Base-by-base conservation (phyloP, 1,140 invertebrate genomes). In the Drosophila tsacasi region DNA sequence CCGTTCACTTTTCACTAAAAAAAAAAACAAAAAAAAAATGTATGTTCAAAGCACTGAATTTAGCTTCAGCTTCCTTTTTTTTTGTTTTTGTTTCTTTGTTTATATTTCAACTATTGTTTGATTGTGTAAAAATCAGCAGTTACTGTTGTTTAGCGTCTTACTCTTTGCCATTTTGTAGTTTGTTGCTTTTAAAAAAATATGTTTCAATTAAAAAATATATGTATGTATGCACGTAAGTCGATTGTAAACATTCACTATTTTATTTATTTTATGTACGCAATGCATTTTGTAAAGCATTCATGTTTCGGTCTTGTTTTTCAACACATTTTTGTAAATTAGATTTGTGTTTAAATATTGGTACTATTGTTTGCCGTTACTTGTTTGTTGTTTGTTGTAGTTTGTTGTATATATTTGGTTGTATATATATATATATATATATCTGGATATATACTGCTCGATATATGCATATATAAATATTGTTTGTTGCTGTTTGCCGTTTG, bases 401-500 rank as follows among this genome's bases (percentile, higher is more conserved):
- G 62, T 75, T 76, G 59, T 83, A 66, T 78, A 65, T 74, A 67
- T 84, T 77, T 80, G 65, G 63, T 75, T 81, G 61, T 62, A 50
- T 65, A 60, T 60, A 75, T 49, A 47, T 62, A 50, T 65, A 60
- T 60, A 75, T 65, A 76, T 63, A 83, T 66, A 62, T 69, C 49
- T 65, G 83, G 57, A 57, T 76, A 68, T 61, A 79, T 71, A 63
- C 76, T 44, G 73, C 65, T 57, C 55, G 69, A 64, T 79, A 80
- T 69, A 76, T 82, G 60, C 54, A 81, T 83, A 84, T 84, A 80
- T 84, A 80, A 80, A 83, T 83, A 83, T 84, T 76, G 81, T 79
- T 81, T 86, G 76, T 72, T 76, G 57, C 27, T 61, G 57, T 58
- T 79, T 49, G 19, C 39, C 32, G 47, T 27, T 55, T 59, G 55